These are phyloP conservation scores for Coelopa pilipes DNA, from an alignment of 2,888 invertebrate genomes.

Conservation along the genomic window DNA sequence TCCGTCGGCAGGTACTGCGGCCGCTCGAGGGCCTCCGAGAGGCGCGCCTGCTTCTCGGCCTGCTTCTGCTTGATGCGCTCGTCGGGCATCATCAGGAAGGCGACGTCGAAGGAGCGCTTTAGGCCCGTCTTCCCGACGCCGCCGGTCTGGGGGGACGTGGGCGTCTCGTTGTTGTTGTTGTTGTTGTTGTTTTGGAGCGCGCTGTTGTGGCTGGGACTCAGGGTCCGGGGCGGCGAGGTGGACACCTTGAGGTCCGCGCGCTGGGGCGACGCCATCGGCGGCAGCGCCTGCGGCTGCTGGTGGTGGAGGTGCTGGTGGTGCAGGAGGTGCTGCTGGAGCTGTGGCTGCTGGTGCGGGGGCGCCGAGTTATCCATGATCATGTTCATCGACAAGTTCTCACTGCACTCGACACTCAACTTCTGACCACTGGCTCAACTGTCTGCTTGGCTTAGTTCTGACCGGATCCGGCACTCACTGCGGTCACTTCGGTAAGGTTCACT, in stretches of 20 bases:
- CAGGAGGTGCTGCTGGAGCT: conserved; percentile 39
- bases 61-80: conserved; percentile 74
- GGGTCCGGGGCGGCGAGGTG: conserved; percentile 51
- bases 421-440: neutral
- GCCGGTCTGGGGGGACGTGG: conserved; percentile 45
- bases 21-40: conserved; percentile 67
- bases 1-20: conserved; percentile 63
- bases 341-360: conserved; percentile 36
- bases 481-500: neutral
- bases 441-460: neutral
- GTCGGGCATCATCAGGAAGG: conserved; percentile 89
- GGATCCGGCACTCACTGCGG: neutral
- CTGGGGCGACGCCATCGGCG: conserved; percentile 51
- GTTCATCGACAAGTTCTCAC: conserved; percentile 49
- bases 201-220: conserved; percentile 40
- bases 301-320: conserved; percentile 40
- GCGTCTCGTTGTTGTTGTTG: conserved; percentile 57
- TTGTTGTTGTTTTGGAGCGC: conserved; percentile 44
- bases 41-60: conserved; percentile 68
- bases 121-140: conserved; percentile 55
- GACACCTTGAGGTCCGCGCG: conserved; percentile 68
- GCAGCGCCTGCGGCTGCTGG: conserved; percentile 42
- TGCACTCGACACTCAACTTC: neutral
- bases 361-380: conserved; percentile 75
- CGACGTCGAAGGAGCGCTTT: conserved; percentile 91